Percentiles rank a stretch among this genome's conserved stretches.
These are phyloP conservation scores for Auanema sp. DNA, from an alignment of 2,888 invertebrate genomes.

Conservation along the genomic window DNA sequence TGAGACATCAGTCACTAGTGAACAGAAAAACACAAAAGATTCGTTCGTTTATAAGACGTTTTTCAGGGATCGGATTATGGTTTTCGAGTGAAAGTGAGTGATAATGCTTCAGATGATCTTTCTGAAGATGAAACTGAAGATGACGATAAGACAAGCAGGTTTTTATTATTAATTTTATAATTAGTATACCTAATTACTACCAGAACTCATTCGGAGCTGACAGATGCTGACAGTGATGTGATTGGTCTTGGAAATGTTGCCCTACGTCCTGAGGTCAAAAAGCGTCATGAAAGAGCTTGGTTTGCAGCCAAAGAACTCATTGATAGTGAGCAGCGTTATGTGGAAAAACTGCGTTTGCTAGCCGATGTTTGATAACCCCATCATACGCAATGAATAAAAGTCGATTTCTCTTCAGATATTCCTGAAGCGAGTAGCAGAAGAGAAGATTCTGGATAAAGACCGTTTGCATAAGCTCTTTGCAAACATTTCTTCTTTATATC, in stretches of 20 bases:
- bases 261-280: conserved; percentile 22
- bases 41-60: background rate
- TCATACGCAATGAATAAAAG: background rate
- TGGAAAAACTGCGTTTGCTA: conserved; percentile 71
- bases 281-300: conserved; percentile 61
- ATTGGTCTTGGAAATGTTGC: background rate
- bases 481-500: conserved; percentile 73
- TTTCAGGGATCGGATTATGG: conserved; percentile 55
- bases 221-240: conserved; percentile 41
- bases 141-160: conserved; percentile 44
- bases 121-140: conserved; percentile 61
- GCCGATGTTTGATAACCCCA: conserved; percentile 69
- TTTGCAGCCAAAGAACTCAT: conserved; percentile 72
- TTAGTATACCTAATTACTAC: conserved; percentile 11
- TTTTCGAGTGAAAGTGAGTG: conserved; percentile 57
- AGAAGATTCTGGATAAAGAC: conserved; percentile 71
- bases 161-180: background rate
- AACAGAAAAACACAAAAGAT: no score
- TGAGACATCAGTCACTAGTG: no score
- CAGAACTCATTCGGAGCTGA: conserved; percentile 22
- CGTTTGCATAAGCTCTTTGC: conserved; percentile 71
- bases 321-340: conserved; percentile 72
- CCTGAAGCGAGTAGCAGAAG: conserved; percentile 71
- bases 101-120: conserved; percentile 55
- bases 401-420: conserved; percentile 67